Base-by-base conservation (phyloP, 1,140 invertebrate genomes). In the Drosophila repleta region DNA sequence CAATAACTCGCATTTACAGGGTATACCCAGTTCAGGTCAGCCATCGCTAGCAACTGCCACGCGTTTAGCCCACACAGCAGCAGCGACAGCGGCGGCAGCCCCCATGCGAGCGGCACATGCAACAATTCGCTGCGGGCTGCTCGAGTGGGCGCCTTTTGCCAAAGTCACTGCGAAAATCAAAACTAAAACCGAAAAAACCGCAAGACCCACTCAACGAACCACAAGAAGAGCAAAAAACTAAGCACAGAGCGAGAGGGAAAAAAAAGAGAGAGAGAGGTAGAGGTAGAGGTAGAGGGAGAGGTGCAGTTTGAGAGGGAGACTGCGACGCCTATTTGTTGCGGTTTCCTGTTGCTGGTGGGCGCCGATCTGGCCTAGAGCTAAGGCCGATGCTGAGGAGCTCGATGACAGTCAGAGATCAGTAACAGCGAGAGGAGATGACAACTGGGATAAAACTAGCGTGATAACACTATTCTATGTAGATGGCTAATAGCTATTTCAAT, bases 261-360 rank as follows among this genome's bases (percentile, higher is more conserved):
- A 24, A 24, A 24, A 24, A 29, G 29, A 29, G 29, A 29, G 29
- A 10, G 29, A 1, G 29, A 0, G 29, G 7, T n/a, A n/a, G 11
- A 53, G n/a, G n/a, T n/a, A n/a, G n/a, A n/a, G n/a, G n/a, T n/a
- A n/a, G n/a, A n/a, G n/a, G n/a, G n/a, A n/a, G n/a, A n/a, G n/a
- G n/a, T n/a, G n/a, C n/a, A n/a, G n/a, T n/a, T n/a, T n/a, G n/a
- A n/a, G 5, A 11, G 2, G 2, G 7, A 57, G 17, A 11, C 41
- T 8, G 18, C 8, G 24, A 67, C 53, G 68, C 45, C 53, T 52
- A 43, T 71, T 66, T 51, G 46, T 66, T 66, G 62, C 62, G 68
- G 68, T 71, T 71, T 58, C 62, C 68, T 46, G 68, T 71, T 58
- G 52, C 32, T 32, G 13, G 64, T 66, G 49, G 68, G 62, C 56